Evolutionary conservation across 2,888 invertebrate genomes (phyloP), one percentile per base, ranked within the genome.

Genomic region (Pachymerium ferrugineum): DNA sequence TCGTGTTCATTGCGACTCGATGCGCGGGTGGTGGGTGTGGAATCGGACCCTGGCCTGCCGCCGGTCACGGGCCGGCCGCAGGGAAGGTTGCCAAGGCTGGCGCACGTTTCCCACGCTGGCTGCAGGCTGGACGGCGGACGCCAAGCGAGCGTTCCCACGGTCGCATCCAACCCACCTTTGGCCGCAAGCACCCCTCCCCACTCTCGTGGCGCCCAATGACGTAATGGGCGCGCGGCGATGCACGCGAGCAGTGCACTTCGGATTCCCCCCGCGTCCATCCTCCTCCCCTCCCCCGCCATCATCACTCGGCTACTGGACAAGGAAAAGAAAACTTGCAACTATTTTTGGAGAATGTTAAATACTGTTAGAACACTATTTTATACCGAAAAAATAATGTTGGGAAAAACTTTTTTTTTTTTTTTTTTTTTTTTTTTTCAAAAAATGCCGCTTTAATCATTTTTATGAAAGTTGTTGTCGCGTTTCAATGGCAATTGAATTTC

Each of bases 31-130:
- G 62, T 62, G 62, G 62, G 62, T 62, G 28, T 62, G 62, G 25
- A 62, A 22, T 62, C 62, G 62, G 62, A 62, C 62, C 62, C 62
- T 62, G 62, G 62, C 62, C 62, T 62, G 62, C 62, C 62, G 62
- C 62, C 62, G 62, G 62, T 62, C 62, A 62, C 62, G 62, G 62
- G 62, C 62, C 71, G 71, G 22, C 71, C 71, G 71, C 71, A 38
- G 71, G 71, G 71, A 71, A 71, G 71, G 71, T 71, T 71, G 71
- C 71, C 71, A 71, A 71, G 71, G 71, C 71, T 71, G 25, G 71
- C 71, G 71, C 71, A 38, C 71, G 71, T 71, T 62, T 71, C 71
- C 71, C 71, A 71, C 71, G 71, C 71, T 71, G 71, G 71, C 71
- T 71, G 71, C 71, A 71, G 71, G 71, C 71, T 71, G 71, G 71